A percentile compares a stretch with the other conserved stretches of the same genome.
Conservation (phyloP, 2,797 vertebrate species). For the Octomys mimax region DNA sequence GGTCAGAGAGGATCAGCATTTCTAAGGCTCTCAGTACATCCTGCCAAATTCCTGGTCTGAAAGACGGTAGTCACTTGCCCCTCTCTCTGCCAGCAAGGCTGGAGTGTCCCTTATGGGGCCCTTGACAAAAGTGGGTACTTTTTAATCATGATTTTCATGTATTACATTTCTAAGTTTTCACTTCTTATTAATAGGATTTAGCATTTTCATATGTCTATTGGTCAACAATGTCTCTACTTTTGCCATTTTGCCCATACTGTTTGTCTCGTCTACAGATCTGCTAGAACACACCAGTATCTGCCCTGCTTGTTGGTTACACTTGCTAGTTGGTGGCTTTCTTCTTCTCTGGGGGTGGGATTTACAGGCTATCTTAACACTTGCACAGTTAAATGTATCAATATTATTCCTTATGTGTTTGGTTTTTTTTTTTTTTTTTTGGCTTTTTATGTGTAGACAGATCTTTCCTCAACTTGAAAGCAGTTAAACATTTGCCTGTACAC, state of each 20-base stretch:
- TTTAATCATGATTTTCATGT: neutral
- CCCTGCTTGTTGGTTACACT: neutral
- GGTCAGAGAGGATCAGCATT: neutral
- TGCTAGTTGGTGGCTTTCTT: neutral
- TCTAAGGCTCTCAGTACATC: constrained; percentile 11
- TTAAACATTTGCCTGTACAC: neutral
- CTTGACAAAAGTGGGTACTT: neutral
- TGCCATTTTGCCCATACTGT: neutral
- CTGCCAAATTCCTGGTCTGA: neutral
- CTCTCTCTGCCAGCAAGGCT: neutral
- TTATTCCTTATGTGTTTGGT: neutral
- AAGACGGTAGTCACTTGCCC: neutral
- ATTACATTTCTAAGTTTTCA: neutral
- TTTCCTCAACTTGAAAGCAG: neutral
- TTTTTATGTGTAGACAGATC: constrained; percentile 1
- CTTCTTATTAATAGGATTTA: neutral
- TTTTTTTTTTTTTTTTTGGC: neutral
- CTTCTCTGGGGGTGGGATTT: neutral
- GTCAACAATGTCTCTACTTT: constrained; percentile 17
- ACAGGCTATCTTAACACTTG: neutral
- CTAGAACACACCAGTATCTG: neutral
- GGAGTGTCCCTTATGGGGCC: neutral
- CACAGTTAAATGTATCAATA: neutral
- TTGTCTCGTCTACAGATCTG: constrained; percentile 11
- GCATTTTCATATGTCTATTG: neutral